phyloP scores from a whole-genome alignment of 2,113 vertebrate genomes.

The Hymenochirus boettgeri region DNA sequence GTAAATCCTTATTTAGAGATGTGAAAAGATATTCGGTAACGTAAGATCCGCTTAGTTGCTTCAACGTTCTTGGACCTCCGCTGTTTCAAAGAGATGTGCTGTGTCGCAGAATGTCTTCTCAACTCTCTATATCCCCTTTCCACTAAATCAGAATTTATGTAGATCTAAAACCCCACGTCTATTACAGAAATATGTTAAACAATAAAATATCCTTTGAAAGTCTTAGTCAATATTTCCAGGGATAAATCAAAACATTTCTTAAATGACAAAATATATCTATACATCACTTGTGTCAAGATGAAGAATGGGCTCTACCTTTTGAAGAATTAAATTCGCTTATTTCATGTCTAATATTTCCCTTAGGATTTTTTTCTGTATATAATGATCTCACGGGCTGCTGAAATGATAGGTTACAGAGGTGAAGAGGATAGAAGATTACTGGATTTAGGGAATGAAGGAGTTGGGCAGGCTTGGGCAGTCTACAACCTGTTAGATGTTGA shows the following conservation, averaged over 20 bases:
- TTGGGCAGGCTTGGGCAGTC: no score
- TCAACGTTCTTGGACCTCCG: no score
- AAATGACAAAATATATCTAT: conserved; percentile 31
- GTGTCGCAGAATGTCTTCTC: no score
- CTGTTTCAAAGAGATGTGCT: no score
- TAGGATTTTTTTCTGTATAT: conserved; percentile 10
- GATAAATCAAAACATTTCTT: conserved; percentile 28
- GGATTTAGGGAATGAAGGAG: background rate
- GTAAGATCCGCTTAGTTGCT: no score
- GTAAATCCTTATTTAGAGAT: no score
- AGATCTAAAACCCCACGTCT: background rate
- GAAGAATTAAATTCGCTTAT: conserved; percentile 22
- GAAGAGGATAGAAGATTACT: background rate
- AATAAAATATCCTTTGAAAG: background rate
- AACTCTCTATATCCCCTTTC: no score
- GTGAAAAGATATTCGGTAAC: no score
- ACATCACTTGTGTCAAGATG: conserved; percentile 19
- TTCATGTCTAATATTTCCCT: conserved; percentile 29
- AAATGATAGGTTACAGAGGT: background rate
- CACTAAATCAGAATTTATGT: background rate
- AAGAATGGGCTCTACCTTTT: conserved; percentile 23
- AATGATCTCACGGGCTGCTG: conserved; percentile 7
- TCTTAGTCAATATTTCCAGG: background rate
- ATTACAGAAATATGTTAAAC: background rate
- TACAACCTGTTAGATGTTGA: no score